phyloP scores from a whole-genome alignment of 2,797 vertebrate genomes.

The Podarcis lilfordi region DNA sequence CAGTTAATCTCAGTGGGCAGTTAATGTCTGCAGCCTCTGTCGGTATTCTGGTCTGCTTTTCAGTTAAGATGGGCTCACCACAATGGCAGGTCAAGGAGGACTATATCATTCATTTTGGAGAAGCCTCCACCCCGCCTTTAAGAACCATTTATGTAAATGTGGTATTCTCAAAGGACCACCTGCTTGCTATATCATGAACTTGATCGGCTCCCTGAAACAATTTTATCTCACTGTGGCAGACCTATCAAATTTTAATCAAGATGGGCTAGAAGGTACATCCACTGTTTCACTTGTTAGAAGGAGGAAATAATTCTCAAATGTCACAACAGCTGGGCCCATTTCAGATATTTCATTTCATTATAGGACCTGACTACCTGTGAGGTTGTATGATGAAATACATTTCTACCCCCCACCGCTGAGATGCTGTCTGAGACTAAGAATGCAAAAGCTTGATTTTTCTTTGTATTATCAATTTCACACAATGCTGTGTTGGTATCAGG shows the following conservation, averaged over 20 bases:
- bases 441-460: not conserved
- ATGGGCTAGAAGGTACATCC: not conserved
- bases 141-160: not conserved
- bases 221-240: not conserved
- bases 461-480: not conserved
- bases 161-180: not conserved
- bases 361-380: not conserved
- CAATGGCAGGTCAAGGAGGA: not conserved
- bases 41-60: not conserved
- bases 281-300: not conserved
- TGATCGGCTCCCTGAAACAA: not conserved
- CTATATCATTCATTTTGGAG: not conserved
- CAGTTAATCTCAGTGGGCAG: not conserved
- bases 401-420: not conserved
- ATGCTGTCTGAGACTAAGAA: too few species aligned
- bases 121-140: not conserved
- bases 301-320: not conserved
- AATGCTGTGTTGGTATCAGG: not conserved
- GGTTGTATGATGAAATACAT: not conserved
- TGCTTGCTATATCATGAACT: not conserved
- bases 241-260: not conserved
- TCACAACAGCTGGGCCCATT: not conserved
- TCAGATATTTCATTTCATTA: not conserved
- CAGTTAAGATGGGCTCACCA: not conserved
- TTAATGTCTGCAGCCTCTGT: not conserved